Conservation (phyloP, 2,888 invertebrate genomes). For the Congeria kusceri region DNA sequence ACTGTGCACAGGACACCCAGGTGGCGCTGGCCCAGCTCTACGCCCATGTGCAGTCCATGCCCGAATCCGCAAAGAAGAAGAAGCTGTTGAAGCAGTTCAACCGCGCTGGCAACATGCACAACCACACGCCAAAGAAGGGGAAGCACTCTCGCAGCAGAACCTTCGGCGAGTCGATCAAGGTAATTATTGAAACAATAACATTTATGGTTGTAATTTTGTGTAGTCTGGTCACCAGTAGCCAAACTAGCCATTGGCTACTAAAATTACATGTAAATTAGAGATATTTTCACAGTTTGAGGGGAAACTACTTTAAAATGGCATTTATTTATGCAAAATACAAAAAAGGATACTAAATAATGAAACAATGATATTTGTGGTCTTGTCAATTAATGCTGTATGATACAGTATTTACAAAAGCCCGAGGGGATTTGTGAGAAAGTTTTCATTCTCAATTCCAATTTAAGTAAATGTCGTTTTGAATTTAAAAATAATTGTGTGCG, state of each 20-base stretch:
- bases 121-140: slow-evolving; percentile 47
- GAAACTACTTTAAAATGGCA: slow-evolving; percentile 87
- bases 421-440: no score
- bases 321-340: slow-evolving; percentile 92
- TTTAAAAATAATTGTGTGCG: no score
- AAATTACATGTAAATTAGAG: no score
- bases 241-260: slow-evolving; percentile 39
- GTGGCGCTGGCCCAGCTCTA: slow-evolving; percentile 91
- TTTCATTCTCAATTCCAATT: slow-evolving; percentile 93
- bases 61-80: slow-evolving; percentile 94
- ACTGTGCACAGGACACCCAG: slow-evolving; percentile 86
- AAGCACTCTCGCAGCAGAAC: slow-evolving; percentile 76
- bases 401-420: no score
- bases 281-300: no score
- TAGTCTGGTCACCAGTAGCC: slow-evolving; percentile 84
- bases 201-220: not conserved
- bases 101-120: slow-evolving; percentile 57
- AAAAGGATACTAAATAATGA: slow-evolving; percentile 90
- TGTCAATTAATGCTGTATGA: no score
- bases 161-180: slow-evolving; percentile 77
- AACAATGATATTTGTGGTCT: no score
- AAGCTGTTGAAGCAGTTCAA: slow-evolving; percentile 81
- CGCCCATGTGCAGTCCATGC: slow-evolving; percentile 93
- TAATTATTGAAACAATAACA: slow-evolving; percentile 26
- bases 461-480: no score